Base-by-base conservation (phyloP, 2,797 vertebrate genomes). In the Linurgus olivaceus region DNA sequence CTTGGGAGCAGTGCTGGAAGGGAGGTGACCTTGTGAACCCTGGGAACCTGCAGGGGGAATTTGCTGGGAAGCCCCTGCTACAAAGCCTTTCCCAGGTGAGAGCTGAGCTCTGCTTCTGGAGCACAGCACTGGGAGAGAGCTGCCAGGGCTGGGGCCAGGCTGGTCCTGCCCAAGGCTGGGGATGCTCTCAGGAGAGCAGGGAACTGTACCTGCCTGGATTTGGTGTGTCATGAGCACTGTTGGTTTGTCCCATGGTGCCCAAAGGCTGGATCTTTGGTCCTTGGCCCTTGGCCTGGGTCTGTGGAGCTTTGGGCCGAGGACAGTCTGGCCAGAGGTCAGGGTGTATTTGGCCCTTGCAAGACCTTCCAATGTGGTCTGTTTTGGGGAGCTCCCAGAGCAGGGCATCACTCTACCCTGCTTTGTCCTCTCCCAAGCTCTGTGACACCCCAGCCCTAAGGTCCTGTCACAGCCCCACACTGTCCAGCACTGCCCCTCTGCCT, bases 11-110 rank as follows among this genome's bases (percentile, higher is more conserved):
- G 45, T 16, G 33, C 50, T 70, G 18, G 17, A 3, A 3, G 67
- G 88, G 74, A 94, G 63, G n/a, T 92, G 96, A 96, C 97, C 88
- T 58, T 48, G 54, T 5, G 59, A 91, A 73, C 87, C 61, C 1
- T 1, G 5, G 24, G 45, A 79, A 21, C 35, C 80, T 55, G 66
- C 6, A 12, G 78, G 78, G 52, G 35, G 51, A 37, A 5, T 73
- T 66, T 86, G 9, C 33, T 13, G 55, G 54, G 20, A 35, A 52
- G 19, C 3, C 24, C 26, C 31, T 3, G 0, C 35, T 6, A 4
- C 0, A 1, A 44, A 44, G 37, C 20, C n/a, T 44, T 8, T 71
- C 33, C 31, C 23, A 28, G 14, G 17, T 1, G 15, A 47, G 57
- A 63, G 19, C 45, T 73, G 42, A 58, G 47, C 35, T 9, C 20